phyloP scores from a whole-genome alignment of 2,888 invertebrate genomes.

The Clostera curtula region DNA sequence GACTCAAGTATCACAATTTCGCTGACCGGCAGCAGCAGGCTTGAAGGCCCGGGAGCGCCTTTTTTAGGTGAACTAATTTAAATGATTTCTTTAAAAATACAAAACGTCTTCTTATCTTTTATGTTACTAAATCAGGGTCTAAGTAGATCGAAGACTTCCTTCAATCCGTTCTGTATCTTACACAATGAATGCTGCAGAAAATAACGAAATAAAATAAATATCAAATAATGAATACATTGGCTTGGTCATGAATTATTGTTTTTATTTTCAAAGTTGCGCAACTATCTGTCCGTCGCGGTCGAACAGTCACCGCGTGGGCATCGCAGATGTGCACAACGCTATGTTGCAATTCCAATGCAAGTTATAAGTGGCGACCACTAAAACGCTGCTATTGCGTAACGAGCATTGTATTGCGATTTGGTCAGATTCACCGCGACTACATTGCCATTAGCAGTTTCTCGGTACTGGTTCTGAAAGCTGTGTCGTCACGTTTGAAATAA shows the following conservation, averaged over 20 bases:
- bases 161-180: neutral
- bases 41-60: no score
- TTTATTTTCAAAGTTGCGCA: constrained; percentile 22
- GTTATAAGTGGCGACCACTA: constrained; percentile 26
- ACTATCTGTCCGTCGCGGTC: constrained; percentile 9
- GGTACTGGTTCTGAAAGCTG: constrained; percentile 13
- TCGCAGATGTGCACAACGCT: constrained; percentile 27
- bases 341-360: constrained; percentile 35
- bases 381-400: constrained; percentile 26
- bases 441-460: no score
- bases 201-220: constrained; percentile 6
- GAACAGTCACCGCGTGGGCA: constrained; percentile 25
- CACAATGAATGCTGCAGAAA: constrained; percentile 6
- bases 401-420: constrained; percentile 26
- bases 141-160: no score
- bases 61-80: no score
- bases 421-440: constrained; percentile 15
- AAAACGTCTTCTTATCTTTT: no score
- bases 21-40: no score
- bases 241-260: constrained; percentile 16
- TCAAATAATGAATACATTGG: constrained; percentile 13
- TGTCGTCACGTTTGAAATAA: constrained; percentile 17
- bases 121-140: no score
- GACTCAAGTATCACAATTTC: no score
- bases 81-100: no score